A percentile compares a stretch with the other conserved stretches of the same genome.
Evolutionary conservation across 2,888 invertebrate genomes (phyloP).

Genomic region (Gnatocerus cornutus): DNA sequence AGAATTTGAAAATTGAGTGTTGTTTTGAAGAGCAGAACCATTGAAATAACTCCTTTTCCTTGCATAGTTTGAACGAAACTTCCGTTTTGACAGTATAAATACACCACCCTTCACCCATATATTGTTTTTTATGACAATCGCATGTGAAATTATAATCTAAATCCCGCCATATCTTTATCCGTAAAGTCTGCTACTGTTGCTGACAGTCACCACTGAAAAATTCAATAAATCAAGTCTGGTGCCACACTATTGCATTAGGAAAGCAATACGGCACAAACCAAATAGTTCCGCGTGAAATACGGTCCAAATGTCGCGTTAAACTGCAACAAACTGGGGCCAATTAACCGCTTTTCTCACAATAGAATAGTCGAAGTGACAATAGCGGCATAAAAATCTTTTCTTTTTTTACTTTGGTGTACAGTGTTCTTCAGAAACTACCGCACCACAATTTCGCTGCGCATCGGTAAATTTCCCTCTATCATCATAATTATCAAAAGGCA

Average conservation of each 20-base stretch:
- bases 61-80: no score
- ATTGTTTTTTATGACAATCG: conserved; percentile 16
- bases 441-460: not conserved
- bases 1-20: no score
- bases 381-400: no score
- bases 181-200: conserved; percentile 46
- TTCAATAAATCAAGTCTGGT: conserved; percentile 57
- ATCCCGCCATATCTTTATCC: conserved; percentile 26
- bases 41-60: no score
- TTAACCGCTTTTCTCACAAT: conserved; percentile 9
- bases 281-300: conserved; percentile 40
- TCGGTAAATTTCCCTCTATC: conserved; percentile 1
- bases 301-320: conserved; percentile 27
- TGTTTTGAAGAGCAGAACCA: no score
- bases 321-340: conserved; percentile 28
- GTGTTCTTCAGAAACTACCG: not conserved
- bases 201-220: conserved; percentile 60
- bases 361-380: not conserved
- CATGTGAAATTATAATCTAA: conserved; percentile 35
- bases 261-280: conserved; percentile 49
- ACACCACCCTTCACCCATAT: not conserved
- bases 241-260: conserved; percentile 51
- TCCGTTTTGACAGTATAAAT: not conserved
- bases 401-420: no score
- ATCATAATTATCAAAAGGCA: conserved; percentile 25